These are phyloP conservation scores for Mactromeris polynyma DNA, from an alignment of 2,888 invertebrate genomes.

Conservation along the genomic window DNA sequence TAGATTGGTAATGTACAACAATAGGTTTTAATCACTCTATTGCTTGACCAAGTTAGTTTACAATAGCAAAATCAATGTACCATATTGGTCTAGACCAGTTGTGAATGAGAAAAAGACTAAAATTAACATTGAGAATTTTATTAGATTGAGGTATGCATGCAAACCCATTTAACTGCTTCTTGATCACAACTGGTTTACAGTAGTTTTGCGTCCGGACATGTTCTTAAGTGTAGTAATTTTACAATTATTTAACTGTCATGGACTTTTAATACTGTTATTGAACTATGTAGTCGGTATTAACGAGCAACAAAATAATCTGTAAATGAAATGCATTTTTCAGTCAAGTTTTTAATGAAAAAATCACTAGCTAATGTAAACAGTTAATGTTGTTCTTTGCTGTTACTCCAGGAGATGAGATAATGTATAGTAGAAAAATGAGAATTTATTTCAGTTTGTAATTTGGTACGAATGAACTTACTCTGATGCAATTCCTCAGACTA, in stretches of 20 bases:
- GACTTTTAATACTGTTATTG: neutral
- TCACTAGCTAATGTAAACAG: neutral
- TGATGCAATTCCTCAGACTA: too few species aligned
- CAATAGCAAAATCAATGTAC: conserved; percentile 20
- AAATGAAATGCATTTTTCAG: neutral
- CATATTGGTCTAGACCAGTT: conserved; percentile 34
- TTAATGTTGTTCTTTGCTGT: neutral
- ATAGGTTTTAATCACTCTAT: conserved; percentile 22
- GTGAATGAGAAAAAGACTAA: neutral
- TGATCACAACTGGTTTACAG: too few species aligned
- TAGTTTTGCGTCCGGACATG: too few species aligned
- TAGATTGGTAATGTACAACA: conserved; percentile 24
- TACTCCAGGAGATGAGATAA: too few species aligned
- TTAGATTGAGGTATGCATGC: neutral
- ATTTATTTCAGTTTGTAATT: too few species aligned
- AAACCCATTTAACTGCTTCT: too few species aligned
- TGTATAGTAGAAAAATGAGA: too few species aligned
- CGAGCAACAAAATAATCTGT: neutral
- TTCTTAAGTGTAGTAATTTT: neutral
- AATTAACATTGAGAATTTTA: neutral
- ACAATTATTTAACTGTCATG: neutral
- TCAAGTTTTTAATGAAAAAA: conserved; percentile 1
- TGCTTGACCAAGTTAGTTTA: conserved; percentile 31
- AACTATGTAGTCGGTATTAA: neutral
- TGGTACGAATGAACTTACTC: too few species aligned